Conservation (phyloP, 2,797 vertebrate species). For the Staurois parvus region DNA sequence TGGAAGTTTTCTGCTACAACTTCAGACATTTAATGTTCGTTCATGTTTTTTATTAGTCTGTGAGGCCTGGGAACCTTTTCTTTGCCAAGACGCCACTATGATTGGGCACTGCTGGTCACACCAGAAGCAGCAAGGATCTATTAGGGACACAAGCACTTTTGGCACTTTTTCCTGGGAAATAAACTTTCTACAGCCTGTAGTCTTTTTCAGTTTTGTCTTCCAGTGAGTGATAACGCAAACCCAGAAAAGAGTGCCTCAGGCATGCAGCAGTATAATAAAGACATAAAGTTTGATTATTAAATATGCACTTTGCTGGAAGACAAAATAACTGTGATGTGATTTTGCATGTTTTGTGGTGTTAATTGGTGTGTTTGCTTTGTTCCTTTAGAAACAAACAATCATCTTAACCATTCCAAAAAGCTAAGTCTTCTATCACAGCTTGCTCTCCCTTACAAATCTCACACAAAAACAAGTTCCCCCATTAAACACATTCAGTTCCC, state of each 20-base stretch:
- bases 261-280: background rate
- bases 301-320: slow-evolving; percentile 36
- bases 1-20: background rate
- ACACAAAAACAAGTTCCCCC: slow-evolving; percentile 70
- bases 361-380: slow-evolving; percentile 72
- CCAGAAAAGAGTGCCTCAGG: background rate
- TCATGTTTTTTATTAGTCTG: background rate
- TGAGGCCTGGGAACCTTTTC: background rate
- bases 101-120: background rate
- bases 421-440: slow-evolving; percentile 87
- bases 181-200: slow-evolving; percentile 17
- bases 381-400: slow-evolving; percentile 79
- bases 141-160: slow-evolving; percentile 24
- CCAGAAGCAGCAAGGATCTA: background rate
- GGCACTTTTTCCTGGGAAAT: slow-evolving; percentile 10
- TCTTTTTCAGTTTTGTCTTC: slow-evolving; percentile 39
- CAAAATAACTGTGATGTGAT: slow-evolving; percentile 20
- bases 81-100: background rate
- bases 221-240: background rate
- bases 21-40: background rate
- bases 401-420: slow-evolving; percentile 78
- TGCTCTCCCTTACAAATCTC: slow-evolving; percentile 82
- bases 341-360: slow-evolving; percentile 51
- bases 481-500: slow-evolving; percentile 70
- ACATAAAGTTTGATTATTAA: background rate